Evolutionary conservation across 1,140 invertebrate genomes (phyloP).

Genomic region (Pissodes strobi): DNA sequence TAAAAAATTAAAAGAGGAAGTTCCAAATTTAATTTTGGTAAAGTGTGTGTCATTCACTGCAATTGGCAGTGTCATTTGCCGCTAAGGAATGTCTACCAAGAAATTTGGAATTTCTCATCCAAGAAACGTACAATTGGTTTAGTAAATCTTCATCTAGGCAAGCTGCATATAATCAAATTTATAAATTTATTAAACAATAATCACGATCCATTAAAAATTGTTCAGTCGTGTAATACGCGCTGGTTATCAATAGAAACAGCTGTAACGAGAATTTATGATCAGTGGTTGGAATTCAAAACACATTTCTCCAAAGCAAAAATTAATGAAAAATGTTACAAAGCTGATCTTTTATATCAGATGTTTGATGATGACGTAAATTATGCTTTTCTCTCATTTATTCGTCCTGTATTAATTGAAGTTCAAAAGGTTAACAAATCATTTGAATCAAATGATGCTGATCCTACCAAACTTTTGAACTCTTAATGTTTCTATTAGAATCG

Average conservation of each 20-base stretch:
- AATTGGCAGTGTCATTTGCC: background rate
- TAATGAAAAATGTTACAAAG: slow-evolving; percentile 1
- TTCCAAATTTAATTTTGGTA: no score
- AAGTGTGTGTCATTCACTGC: background rate
- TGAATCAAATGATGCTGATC: slow-evolving; percentile 2
- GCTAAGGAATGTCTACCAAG: background rate
- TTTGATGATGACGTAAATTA: background rate
- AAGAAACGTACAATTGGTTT: slow-evolving; percentile 5
- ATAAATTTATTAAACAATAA: background rate
- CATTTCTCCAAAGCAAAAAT: no score
- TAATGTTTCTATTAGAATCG: background rate
- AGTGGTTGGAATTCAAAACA: no score
- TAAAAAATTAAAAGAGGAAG: no score
- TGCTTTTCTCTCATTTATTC: background rate
- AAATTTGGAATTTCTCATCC: no score
- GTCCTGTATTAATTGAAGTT: background rate
- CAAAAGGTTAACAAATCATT: slow-evolving; percentile 3
- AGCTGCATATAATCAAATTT: background rate
- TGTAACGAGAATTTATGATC: no score
- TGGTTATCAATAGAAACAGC: slow-evolving; percentile 2
- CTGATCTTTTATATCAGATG: background rate
- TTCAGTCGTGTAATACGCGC: background rate
- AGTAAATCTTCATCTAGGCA: background rate
- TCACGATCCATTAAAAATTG: background rate
- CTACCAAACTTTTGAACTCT: background rate